Evolutionary conservation across 2,797 vertebrate genomes (phyloP).

Genomic region (Hapalemur alaotrensis): DNA sequence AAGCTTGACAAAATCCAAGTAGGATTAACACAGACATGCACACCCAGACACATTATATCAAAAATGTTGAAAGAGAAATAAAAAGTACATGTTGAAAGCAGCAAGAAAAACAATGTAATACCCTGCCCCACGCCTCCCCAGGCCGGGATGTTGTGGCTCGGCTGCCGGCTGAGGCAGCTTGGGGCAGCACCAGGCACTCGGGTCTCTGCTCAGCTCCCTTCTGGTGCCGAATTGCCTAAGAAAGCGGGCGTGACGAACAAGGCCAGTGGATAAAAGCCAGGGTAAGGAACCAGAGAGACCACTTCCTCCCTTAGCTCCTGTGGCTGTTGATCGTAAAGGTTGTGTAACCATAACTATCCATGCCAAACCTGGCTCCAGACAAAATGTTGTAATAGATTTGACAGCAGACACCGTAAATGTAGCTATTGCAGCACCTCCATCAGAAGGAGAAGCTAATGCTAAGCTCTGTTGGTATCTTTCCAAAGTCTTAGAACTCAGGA

Average conservation of each 20-base stretch:
- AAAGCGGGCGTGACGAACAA: conserved; percentile 36
- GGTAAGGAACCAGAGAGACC: too few relatives aligned
- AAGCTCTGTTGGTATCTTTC: too few relatives aligned
- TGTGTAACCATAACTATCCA: conserved; percentile 87
- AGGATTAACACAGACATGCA: background rate
- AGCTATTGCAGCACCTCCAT: background rate
- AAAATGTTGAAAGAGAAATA: background rate
- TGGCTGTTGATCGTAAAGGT: conserved; percentile 82
- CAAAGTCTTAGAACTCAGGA: too few relatives aligned
- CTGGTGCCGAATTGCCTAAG: conserved; percentile 58
- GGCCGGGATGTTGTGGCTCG: background rate
- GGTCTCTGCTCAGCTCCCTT: background rate
- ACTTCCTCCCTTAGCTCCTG: too few relatives aligned
- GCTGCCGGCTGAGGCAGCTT: accelerated
- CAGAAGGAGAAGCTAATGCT: too few relatives aligned
- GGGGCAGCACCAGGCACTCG: accelerated
- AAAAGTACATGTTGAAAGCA: background rate
- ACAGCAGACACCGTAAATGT: background rate
- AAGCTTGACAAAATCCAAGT: background rate
- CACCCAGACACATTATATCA: background rate
- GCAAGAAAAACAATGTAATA: background rate
- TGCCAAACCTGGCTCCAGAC: conserved; percentile 93
- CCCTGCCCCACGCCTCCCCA: accelerated
- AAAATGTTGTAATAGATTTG: conserved; percentile 88
- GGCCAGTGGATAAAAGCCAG: background rate